A percentile compares a stretch with the other conserved stretches of the same genome.
phyloP scores from a whole-genome alignment of 35 echinoderm and acorn worm genomes.

The Ophiothrix spiculata region DNA sequence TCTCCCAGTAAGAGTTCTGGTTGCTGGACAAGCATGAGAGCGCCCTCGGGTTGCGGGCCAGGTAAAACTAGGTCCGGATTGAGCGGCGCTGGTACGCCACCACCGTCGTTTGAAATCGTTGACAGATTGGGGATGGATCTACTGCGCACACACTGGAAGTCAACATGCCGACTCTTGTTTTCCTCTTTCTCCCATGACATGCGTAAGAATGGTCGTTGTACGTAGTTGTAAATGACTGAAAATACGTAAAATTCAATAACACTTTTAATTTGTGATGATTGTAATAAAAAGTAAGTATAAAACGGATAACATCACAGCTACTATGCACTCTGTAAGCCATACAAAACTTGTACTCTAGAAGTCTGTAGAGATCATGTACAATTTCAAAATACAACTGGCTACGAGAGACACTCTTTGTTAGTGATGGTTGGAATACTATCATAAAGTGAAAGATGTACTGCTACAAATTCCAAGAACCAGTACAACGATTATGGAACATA shows the following conservation, averaged over 20 bases:
- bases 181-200: constrained; percentile 99
- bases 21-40: constrained; percentile 53
- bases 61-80: constrained; percentile 55
- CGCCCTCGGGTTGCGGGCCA: constrained; percentile 63
- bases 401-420: too few species aligned
- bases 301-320: too few species aligned
- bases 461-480: too few species aligned
- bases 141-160: constrained; percentile 94
- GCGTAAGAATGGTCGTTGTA: constrained; percentile 84
- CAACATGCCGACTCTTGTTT: constrained; percentile 91
- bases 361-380: too few species aligned
- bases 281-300: neutral
- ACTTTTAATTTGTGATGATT: neutral
- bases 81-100: constrained; percentile 32
- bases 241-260: too few species aligned
- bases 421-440: too few species aligned
- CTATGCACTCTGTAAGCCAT: too few species aligned
- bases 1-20: neutral
- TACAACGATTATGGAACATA: too few species aligned
- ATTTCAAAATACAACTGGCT: too few species aligned
- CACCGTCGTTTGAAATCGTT: constrained; percentile 21
- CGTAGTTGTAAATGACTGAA: constrained; percentile 95
- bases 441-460: too few species aligned
- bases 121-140: constrained; percentile 93
- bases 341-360: too few species aligned